Evolutionary conservation across 2,797 vertebrate species (phyloP), one percentile per base, ranked within the genome.

Genomic region (Crocidura indochinensis): DNA sequence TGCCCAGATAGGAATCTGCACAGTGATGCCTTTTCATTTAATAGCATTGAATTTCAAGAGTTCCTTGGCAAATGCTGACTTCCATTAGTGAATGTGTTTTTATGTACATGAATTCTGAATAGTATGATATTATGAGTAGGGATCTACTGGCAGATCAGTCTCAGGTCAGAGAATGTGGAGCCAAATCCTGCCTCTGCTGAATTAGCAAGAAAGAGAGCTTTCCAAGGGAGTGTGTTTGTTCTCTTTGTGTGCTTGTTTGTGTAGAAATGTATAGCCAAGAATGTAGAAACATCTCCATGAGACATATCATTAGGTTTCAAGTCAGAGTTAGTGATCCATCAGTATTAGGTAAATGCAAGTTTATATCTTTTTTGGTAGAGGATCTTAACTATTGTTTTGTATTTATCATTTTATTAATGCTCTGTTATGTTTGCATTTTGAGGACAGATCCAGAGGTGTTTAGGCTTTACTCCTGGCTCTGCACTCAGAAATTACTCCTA

Each of bases 11-110:
- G 10, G 38, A n/a, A 80, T n/a, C 38, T 81, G 31, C 73, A 2
- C 31, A 60, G 6, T 9, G 19, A 56, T 72, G 67, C 38, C 73
- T 83, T 93, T 79, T 31, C 79, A 26, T 49, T 91, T 68, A 68
- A 88, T 46, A 81, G 7, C 27, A 65, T n/a, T 68, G n/a, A 19
- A 26, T 84, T 80, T 20, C 88, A 80, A n/a, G 44, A 11, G 24
- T 31, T 68, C 15, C 6, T 76, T 76, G 46, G n/a, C 19, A 80
- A 80, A 68, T 72, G 26, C 26, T 76, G 64, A 2, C 67, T 83
- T 87, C 38, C 82, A 49, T 87, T 88, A 88, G 11, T 83, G 76
- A 27, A 12, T 62, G 15, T 85, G 15, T 88, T 90, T 95, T 80
- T 76, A 51, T 15, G 90, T 24, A 47, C 20, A 82, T 82, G 91